These are phyloP conservation scores for Oxygymnocypris stewartii DNA, from an alignment of 2,113 vertebrate genomes.

Conservation along the genomic window DNA sequence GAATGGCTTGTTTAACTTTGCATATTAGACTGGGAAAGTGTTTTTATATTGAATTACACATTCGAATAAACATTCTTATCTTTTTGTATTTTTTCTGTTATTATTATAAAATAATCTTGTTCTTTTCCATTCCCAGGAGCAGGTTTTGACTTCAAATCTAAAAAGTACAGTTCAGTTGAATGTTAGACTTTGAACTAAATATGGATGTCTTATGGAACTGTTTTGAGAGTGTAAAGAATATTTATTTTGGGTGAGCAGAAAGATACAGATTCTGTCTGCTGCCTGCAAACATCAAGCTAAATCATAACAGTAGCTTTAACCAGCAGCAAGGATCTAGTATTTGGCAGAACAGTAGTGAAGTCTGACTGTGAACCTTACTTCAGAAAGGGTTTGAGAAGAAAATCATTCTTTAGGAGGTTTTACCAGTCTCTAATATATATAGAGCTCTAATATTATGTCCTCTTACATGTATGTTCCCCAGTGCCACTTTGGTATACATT, in stretches of 20 bases:
- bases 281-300: neutral
- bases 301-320: neutral
- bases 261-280: neutral
- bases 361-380: constrained; percentile 8
- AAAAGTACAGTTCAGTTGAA: neutral
- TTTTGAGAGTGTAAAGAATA: neutral
- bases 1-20: neutral
- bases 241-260: constrained; percentile 5
- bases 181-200: neutral
- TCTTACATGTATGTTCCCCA: neutral
- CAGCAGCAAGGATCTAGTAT: neutral
- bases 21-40: neutral
- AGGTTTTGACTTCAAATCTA: neutral
- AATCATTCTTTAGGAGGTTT: neutral
- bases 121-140: neutral
- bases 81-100: neutral
- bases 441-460: neutral
- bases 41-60: neutral
- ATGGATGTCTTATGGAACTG: neutral
- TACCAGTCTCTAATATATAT: neutral
- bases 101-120: neutral
- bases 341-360: constrained; percentile 15
- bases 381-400: constrained; percentile 1
- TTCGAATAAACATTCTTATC: neutral
- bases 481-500: neutral